Evolutionary conservation across 1,140 invertebrate genomes (phyloP), one percentile per base, ranked within the genome.

Genomic region (Eumaeus atala): DNA sequence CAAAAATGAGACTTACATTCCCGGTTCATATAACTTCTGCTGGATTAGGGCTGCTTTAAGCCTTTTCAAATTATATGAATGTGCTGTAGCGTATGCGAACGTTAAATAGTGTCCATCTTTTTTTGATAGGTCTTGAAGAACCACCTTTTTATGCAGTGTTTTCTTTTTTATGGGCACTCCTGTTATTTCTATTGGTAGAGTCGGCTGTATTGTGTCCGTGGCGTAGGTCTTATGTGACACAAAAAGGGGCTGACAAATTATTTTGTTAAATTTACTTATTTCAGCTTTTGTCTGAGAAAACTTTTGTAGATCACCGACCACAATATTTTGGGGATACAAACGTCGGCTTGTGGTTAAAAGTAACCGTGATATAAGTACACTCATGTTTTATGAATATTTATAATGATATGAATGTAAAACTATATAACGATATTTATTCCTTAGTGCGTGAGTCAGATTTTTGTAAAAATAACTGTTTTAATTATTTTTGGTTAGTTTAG

Each of bases 1-100:
- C 47, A 48, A 35, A 51, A 40, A 42, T 50, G 18, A 55, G 52
- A 44, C 80, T 80, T 74, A 87, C 84, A 56, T 81, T 66, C 73
- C 81, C 6, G 84, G 81, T 53, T 84, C 77, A 51, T 87, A 87
- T 6, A 87, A 68, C 64, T 84, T 87, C 67, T 87, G 81, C 34
- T 79, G 66, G 10, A 79, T 51, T 33, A 87, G 59, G 1, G 73
- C 81, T 33, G 84, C 75, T 48, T 74, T 77, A 33, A 87, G 40
- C 56, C 67, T 63, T 52, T 79, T 84, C 16, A 87, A 58, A 55
- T 87, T 77, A 55, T 84, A 87, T 0, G 71, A 64, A 66, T 84
- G 72, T 0, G 84, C 84, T n/a, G 81, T 87, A 21, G 78, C 81
- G 38, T 84, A 87, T 0, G 84, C 84, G 54, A 84, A 63, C 21